A percentile compares a stretch with the other conserved stretches of the same genome.
Evolutionary conservation across 2,888 invertebrate species (phyloP).

Genomic region (Gryllus longicercus): DNA sequence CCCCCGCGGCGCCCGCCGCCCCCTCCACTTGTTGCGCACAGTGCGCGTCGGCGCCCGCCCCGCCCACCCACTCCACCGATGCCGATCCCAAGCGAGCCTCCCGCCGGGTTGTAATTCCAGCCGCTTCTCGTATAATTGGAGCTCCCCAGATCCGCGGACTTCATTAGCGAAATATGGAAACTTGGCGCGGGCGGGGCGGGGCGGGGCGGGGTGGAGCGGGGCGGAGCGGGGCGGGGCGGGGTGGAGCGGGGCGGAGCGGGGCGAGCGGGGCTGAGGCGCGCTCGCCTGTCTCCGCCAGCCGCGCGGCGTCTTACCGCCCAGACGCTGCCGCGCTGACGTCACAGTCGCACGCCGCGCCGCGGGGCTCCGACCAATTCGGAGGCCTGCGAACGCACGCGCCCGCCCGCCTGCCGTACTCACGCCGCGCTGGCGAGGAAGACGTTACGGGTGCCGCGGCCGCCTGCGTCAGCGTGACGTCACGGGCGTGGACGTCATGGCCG

Average conservation of each 20-base stretch:
- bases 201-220: not conserved
- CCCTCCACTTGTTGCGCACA: not conserved
- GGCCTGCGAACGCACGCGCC: too few relatives aligned
- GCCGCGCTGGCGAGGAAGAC: too few relatives aligned
- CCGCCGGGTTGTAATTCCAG: not conserved
- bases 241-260: too few relatives aligned
- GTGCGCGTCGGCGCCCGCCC: not conserved
- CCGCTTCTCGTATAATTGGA: constrained; percentile 3
- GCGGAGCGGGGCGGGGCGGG: too few relatives aligned
- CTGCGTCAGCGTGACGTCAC: constrained; percentile 17
- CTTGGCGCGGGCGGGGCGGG: not conserved
- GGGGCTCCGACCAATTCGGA: too few relatives aligned
- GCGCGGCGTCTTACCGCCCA: too few relatives aligned
- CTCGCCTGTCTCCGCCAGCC: too few relatives aligned
- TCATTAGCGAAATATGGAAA: constrained; percentile 17
- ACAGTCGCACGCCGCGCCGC: too few relatives aligned
- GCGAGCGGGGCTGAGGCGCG: too few relatives aligned
- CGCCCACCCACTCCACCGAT: not conserved
- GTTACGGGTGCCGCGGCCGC: not conserved
- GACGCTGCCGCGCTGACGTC: too few relatives aligned
- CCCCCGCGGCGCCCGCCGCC: not conserved
- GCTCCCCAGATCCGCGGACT: not conserved
- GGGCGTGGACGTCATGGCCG: not conserved
- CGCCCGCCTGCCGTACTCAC: too few relatives aligned
- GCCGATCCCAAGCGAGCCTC: not conserved